A percentile compares a stretch with the other conserved stretches of the same genome.
phyloP scores from a whole-genome alignment of 2,113 vertebrate genomes.

The Ailuropoda melanoleuca region DNA sequence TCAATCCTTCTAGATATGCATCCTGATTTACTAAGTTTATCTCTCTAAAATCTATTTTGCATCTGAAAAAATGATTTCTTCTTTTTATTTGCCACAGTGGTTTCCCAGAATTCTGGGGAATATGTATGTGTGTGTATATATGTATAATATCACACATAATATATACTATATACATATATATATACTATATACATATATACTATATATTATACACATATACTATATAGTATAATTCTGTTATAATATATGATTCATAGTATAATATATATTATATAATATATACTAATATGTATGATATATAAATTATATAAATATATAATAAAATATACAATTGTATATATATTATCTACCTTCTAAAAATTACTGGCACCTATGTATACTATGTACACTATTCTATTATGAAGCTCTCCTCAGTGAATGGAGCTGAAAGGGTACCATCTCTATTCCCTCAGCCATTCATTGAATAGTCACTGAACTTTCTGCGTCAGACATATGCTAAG shows the following conservation, averaged over 20 bases:
- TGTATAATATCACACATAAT: neutral
- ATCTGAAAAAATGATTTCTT: neutral
- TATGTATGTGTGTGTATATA: neutral
- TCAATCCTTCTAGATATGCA: neutral
- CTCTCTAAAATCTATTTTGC: slow-evolving; percentile 19
- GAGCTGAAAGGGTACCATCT: neutral
- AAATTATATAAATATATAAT: too few species aligned
- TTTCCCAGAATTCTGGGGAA: slow-evolving; percentile 7
- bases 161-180: too few species aligned
- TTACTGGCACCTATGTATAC: neutral
- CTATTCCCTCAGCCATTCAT: neutral
- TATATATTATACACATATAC: too few species aligned
- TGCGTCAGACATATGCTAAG: neutral
- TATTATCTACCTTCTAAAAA: neutral
- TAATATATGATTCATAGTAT: too few species aligned
- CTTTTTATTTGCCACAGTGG: neutral
- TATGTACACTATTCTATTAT: neutral
- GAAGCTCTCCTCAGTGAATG: neutral
- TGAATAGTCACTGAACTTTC: neutral
- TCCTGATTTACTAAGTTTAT: neutral
- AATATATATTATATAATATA: too few species aligned
- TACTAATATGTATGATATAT: too few species aligned
- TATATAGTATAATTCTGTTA: too few species aligned
- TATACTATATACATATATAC: too few species aligned
- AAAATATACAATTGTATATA: neutral